phyloP scores from a whole-genome alignment of 2,888 invertebrate genomes.

The Drosophila borborema region DNA sequence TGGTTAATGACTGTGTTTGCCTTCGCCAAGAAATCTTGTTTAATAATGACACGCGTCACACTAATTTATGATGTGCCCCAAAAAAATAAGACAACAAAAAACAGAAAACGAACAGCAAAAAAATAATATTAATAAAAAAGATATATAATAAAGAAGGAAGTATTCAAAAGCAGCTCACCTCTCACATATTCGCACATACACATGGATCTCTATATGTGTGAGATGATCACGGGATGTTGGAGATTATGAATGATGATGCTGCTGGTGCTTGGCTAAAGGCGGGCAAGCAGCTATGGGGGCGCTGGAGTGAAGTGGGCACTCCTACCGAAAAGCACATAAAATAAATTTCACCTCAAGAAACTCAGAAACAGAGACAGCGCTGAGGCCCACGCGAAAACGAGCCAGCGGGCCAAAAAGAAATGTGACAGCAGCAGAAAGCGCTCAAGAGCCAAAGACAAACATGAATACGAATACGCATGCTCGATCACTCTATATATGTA shows the following conservation, averaged over 20 bases:
- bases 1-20: conserved; percentile 51
- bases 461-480: conserved; percentile 24
- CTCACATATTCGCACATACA: conserved; percentile 4
- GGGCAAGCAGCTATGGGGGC: conserved; percentile 7
- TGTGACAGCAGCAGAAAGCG: conserved; percentile 74
- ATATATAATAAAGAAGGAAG: conserved; percentile 41
- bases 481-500: conserved; percentile 5
- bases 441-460: conserved; percentile 37
- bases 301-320: conserved; percentile 48
- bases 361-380: conserved; percentile 8
- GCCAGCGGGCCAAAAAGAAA: conserved; percentile 35
- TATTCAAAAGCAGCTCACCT: conserved; percentile 38
- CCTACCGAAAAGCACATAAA: conserved; percentile 42
- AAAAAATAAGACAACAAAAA: conserved; percentile 24
- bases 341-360: conserved; percentile 72
- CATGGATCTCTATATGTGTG: neutral
- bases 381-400: conserved; percentile 44
- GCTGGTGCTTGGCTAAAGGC: neutral
- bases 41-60: conserved; percentile 29
- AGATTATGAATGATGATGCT: conserved; percentile 34
- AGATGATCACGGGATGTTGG: conserved; percentile 32
- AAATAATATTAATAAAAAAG: conserved; percentile 10
- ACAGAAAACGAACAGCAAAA: conserved; percentile 7
- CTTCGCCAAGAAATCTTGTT: conserved; percentile 59
- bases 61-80: conserved; percentile 34